Evolutionary conservation across 2,797 vertebrate genomes (phyloP).

Genomic region (Pelobates cultripes): DNA sequence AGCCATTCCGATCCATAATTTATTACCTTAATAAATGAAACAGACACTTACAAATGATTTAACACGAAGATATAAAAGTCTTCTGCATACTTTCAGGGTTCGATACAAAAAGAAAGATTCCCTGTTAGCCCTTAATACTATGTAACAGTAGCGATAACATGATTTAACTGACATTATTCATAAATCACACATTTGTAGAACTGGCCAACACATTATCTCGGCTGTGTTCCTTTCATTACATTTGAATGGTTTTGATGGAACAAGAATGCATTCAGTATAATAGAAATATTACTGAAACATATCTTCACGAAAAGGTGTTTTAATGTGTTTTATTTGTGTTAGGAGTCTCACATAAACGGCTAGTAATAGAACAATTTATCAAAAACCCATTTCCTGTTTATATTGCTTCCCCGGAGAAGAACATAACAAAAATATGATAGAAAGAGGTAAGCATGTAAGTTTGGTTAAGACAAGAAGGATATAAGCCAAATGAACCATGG

Average conservation of each 20-base stretch:
- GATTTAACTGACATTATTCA: slow-evolving; percentile 15
- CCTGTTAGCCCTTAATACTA: not conserved
- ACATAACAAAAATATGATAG: slow-evolving; percentile 45
- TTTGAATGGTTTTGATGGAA: slow-evolving; percentile 30
- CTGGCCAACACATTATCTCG: slow-evolving; percentile 4
- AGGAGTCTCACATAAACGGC: slow-evolving; percentile 36
- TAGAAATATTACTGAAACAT: slow-evolving; percentile 26
- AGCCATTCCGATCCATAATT: too few species aligned
- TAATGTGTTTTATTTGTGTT: slow-evolving; percentile 43
- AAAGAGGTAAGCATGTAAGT: slow-evolving; percentile 27
- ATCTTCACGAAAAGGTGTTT: slow-evolving; percentile 38
- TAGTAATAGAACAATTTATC: slow-evolving; percentile 53
- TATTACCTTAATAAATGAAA: too few species aligned
- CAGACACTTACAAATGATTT: too few species aligned
- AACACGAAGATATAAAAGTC: too few species aligned
- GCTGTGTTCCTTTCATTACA: slow-evolving; percentile 24
- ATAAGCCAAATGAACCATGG: slow-evolving; percentile 18
- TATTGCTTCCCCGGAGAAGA: slow-evolving; percentile 32
- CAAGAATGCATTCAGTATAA: slow-evolving; percentile 20
- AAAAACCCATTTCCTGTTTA: slow-evolving; percentile 45
- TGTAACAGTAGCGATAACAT: not conserved
- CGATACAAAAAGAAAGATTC: not conserved
- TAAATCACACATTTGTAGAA: slow-evolving; percentile 9
- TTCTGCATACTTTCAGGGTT: too few species aligned
- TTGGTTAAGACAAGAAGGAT: slow-evolving; percentile 30